Conservation (phyloP, 2,888 invertebrate genomes). For the Eupithecia tripunctaria region DNA sequence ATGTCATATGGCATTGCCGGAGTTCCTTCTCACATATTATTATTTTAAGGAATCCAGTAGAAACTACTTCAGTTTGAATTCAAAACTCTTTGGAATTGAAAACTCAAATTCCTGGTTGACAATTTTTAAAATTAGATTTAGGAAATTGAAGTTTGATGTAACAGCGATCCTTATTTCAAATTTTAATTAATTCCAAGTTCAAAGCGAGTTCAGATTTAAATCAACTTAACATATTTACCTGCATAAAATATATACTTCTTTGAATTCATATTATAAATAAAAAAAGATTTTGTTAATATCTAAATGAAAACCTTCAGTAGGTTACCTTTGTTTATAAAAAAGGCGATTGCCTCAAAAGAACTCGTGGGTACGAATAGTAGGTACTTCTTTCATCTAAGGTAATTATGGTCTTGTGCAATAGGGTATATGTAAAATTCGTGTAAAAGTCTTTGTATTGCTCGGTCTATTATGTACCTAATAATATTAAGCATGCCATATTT, state of each 20-base stretch:
- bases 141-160: neutral
- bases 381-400: too few species aligned
- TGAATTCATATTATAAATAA: neutral
- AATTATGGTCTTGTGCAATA: neutral
- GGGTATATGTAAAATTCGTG: too few species aligned
- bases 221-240: too few species aligned
- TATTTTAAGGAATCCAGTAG: conserved; percentile 54
- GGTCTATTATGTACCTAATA: too few species aligned
- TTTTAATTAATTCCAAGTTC: neutral
- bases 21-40: conserved; percentile 56
- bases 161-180: neutral
- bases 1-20: conserved; percentile 70
- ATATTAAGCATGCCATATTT: too few species aligned
- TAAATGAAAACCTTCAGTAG: neutral
- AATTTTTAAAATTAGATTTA: neutral
- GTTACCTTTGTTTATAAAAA: neutral
- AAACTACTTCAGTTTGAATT: conserved; percentile 35
- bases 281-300: neutral
- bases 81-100: conserved; percentile 11
- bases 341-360: neutral
- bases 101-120: neutral
- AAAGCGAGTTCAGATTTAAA: neutral
- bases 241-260: neutral
- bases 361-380: neutral
- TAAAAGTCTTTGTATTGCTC: too few species aligned